Percentiles rank a stretch among this genome's conserved stretches.
These are phyloP conservation scores for Ceratitis capitata DNA, from an alignment of 1,140 invertebrate species.

Conservation along the genomic window DNA sequence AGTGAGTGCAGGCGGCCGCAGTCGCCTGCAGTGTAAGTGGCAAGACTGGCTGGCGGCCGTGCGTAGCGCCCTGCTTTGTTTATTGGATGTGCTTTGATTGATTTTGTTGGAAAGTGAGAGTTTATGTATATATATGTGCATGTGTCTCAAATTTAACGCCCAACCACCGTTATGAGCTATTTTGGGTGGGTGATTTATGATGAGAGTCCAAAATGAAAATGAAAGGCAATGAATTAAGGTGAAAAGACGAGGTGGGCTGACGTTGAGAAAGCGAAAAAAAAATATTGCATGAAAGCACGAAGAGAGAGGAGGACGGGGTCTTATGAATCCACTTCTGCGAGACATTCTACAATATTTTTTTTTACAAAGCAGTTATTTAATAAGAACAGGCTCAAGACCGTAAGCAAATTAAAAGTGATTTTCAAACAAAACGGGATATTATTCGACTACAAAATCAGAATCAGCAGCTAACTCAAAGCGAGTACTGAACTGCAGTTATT, in stretches of 20 bases:
- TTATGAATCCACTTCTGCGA: too few relatives aligned
- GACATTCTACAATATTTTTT: too few relatives aligned
- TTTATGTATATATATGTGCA: too few relatives aligned
- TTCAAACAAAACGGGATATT: too few relatives aligned
- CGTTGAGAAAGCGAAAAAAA: background rate
- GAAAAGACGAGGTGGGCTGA: background rate
- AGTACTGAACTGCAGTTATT: too few relatives aligned
- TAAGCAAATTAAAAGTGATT: background rate
- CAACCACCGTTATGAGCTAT: background rate
- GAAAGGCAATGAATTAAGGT: background rate
- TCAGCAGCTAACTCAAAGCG: too few relatives aligned
- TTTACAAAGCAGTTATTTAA: too few relatives aligned
- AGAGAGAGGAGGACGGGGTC: too few relatives aligned
- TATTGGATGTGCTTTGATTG: slow-evolving; percentile 1
- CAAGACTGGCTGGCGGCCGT: background rate
- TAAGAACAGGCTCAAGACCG: too few relatives aligned
- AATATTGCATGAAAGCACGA: background rate
- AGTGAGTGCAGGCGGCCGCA: background rate
- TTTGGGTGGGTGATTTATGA: background rate
- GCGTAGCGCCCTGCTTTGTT: background rate
- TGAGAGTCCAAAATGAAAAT: background rate
- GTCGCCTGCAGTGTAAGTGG: background rate
- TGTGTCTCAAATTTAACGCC: background rate
- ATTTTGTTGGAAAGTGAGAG: background rate
- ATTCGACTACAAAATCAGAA: too few relatives aligned